These are phyloP conservation scores for Aphrophora alni DNA, from an alignment of 2,888 invertebrate genomes.

Conservation along the genomic window DNA sequence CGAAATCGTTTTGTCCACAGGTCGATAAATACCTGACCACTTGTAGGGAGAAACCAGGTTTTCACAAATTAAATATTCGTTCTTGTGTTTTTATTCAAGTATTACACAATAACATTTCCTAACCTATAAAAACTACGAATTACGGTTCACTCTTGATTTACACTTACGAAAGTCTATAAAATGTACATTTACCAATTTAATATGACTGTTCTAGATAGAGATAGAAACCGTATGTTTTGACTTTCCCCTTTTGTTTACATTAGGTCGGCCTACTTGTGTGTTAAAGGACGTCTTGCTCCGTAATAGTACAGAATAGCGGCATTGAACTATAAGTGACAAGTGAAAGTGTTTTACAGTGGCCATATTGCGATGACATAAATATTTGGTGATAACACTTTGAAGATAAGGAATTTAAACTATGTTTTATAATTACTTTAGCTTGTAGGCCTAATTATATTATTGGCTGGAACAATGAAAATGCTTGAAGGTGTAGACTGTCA, in stretches of 20 bases:
- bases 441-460: background rate
- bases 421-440: background rate
- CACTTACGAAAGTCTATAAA: background rate
- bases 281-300: background rate
- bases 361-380: background rate
- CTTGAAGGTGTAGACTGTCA: too few relatives aligned
- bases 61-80: too few relatives aligned
- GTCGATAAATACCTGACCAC: too few relatives aligned
- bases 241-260: too few relatives aligned
- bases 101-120: too few relatives aligned
- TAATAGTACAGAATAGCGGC: background rate
- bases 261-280: too few relatives aligned
- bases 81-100: too few relatives aligned
- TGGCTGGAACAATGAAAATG: too few relatives aligned
- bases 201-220: background rate
- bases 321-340: background rate
- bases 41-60: too few relatives aligned
- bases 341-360: conserved; percentile 6
- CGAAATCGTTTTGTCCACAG: too few relatives aligned
- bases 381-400: background rate
- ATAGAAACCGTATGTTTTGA: too few relatives aligned
- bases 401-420: background rate
- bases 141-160: conserved; percentile 2
- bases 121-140: background rate
- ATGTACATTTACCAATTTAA: background rate